Evolutionary conservation across 2,797 vertebrate species (phyloP).

Genomic region (Heteromormyrus szaboi): DNA sequence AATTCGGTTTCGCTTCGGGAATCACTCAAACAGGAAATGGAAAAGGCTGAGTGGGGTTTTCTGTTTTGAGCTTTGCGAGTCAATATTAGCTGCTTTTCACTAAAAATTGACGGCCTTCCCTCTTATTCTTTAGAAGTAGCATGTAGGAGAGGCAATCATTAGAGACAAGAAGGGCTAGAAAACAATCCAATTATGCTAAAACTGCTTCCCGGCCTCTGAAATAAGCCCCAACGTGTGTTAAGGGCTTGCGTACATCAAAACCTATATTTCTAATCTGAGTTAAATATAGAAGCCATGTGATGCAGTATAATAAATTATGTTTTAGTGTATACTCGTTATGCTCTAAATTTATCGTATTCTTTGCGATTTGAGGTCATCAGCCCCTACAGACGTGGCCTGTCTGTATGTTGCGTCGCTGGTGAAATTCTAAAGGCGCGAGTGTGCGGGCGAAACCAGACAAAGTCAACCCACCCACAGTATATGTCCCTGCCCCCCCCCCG

Average conservation of each 20-base stretch:
- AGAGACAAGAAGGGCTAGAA: constrained; percentile 48
- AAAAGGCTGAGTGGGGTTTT: constrained; percentile 53
- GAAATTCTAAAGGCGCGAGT: not conserved
- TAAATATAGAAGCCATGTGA: not conserved
- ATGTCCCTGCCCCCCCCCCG: not conserved
- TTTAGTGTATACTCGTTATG: not conserved
- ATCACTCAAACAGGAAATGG: constrained; percentile 1
- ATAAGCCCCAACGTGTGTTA: not conserved
- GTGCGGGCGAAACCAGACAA: not conserved
- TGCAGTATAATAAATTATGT: not conserved
- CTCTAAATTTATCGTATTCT: not conserved
- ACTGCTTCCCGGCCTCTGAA: constrained; percentile 30
- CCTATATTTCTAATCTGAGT: not conserved
- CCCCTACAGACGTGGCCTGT: not conserved
- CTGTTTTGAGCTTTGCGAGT: constrained; percentile 62
- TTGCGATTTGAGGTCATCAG: not conserved
- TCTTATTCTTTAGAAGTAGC: constrained; percentile 38
- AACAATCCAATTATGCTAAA: constrained; percentile 58
- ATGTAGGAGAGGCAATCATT: constrained; percentile 52
- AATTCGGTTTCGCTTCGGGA: not conserved
- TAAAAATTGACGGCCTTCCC: constrained; percentile 36
- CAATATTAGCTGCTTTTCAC: constrained; percentile 53
- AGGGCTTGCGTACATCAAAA: not conserved
- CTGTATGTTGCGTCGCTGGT: not conserved
- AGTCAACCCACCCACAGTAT: not conserved